Evolutionary conservation across 2,888 invertebrate species (phyloP).

Genomic region (Anaspis maculata): DNA sequence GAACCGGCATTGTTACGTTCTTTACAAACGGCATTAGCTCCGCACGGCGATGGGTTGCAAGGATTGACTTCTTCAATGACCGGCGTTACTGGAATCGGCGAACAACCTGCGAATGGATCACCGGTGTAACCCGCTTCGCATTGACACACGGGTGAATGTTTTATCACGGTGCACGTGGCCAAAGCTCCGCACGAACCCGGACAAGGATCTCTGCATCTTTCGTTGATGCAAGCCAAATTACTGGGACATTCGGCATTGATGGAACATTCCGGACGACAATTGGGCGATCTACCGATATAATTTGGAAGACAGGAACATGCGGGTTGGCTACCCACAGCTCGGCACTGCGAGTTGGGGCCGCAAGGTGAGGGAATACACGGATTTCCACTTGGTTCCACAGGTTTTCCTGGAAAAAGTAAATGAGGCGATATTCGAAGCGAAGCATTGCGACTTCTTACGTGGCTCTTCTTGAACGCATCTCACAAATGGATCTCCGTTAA

Average conservation of each 20-base stretch:
- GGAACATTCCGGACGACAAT: constrained; percentile 79
- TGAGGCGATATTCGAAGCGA: constrained; percentile 11
- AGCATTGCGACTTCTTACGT: too few species aligned
- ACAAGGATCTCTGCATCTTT: constrained; percentile 76
- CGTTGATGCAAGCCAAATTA: constrained; percentile 73
- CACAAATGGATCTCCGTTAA: constrained; percentile 73
- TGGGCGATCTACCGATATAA: constrained; percentile 75
- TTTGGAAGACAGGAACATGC: constrained; percentile 73
- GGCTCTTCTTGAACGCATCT: constrained; percentile 59
- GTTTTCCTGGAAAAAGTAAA: constrained; percentile 47
- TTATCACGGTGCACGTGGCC: constrained; percentile 70
- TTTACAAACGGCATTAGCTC: constrained; percentile 75
- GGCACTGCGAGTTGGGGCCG: constrained; percentile 77
- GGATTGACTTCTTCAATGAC: constrained; percentile 59
- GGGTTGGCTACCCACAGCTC: constrained; percentile 63
- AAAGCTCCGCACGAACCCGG: constrained; percentile 75
- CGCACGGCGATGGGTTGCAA: constrained; percentile 81
- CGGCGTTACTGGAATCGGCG: constrained; percentile 18
- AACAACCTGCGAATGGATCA: constrained; percentile 75
- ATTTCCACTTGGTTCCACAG: constrained; percentile 51
- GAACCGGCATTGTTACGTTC: constrained; percentile 76
- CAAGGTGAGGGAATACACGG: constrained; percentile 79
- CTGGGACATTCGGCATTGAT: constrained; percentile 79
- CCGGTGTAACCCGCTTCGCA: constrained; percentile 74
- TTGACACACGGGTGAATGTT: constrained; percentile 76